Base-by-base conservation (phyloP, 1,140 invertebrate genomes). In the Drosophila ercepeae region DNA sequence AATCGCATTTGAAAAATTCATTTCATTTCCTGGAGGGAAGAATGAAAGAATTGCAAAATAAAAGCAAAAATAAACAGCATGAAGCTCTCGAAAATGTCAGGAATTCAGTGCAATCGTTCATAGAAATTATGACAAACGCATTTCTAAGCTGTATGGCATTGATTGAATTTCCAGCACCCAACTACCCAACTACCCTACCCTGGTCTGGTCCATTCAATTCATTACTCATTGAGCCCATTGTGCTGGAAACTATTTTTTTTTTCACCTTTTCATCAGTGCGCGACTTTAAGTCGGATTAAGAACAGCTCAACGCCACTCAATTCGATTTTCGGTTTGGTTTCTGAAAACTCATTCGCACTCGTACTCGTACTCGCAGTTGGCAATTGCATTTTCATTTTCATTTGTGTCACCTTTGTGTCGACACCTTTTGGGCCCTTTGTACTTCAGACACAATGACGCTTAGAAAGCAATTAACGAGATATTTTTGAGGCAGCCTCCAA, bases 71-170 rank as follows among this genome's bases (percentile, higher is more conserved):
- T 27, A 13, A 14, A 25, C 29, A 72, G 64, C 42, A 41, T 59
- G 54, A 27, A 73, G 58, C 34, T 19, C 46, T 45, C 46, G 58
- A 50, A 65, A 88, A 70, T 69, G 72, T 58, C 53, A 86, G 76
- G 86, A 68, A 78, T 86, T 86, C 61, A 82, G 45, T 75, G 77
- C 82, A 77, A 88, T 82, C 69, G 68, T 82, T 88, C 77, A 72
- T 82, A 70, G 78, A 89, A 86, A 86, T 86, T 86, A 86, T 86
- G 83, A 88, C 77, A 86, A 86, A 88, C 83, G 77, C 83, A 88
- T 86, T 88, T 88, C 82, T 82, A 78, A 88, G 82, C 77, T 75
- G 69, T 71, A 69, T 75, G 77, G 83, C 78, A 60, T 71, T 86
- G 82, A 86, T 86, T 88, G 82, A 77, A 88, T 88, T 86, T 76